A percentile compares a stretch with the other conserved stretches of the same genome.
These are phyloP conservation scores for Erethizon dorsatum DNA, from an alignment of 2,797 vertebrate genomes.

Conservation along the genomic window DNA sequence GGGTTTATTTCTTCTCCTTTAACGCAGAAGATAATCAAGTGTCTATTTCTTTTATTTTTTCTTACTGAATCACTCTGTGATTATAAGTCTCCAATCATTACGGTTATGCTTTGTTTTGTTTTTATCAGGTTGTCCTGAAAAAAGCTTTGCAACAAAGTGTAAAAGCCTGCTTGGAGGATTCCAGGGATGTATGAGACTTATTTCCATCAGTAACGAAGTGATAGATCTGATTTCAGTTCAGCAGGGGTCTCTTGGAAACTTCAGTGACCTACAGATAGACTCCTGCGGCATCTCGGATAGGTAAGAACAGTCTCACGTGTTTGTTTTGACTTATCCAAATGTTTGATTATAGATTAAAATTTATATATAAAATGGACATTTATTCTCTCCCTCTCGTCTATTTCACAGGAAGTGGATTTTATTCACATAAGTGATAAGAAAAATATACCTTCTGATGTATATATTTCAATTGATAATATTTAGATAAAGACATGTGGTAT, in stretches of 20 bases:
- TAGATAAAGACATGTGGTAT: background rate
- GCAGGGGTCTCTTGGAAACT: slow-evolving; percentile 93
- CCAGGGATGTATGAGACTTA: slow-evolving; percentile 95
- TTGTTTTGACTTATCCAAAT: background rate
- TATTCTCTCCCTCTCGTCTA: background rate
- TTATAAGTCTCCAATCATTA: background rate
- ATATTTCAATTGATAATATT: background rate
- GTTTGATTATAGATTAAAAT: background rate
- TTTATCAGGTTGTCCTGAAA: slow-evolving; percentile 93
- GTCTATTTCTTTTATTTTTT: slow-evolving; percentile 3
- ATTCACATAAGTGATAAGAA: slow-evolving; percentile 11
- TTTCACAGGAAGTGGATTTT: background rate
- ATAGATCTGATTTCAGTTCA: slow-evolving; percentile 95
- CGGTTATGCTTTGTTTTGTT: background rate
- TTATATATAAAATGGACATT: background rate
- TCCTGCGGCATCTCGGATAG: slow-evolving; percentile 96
- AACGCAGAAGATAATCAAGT: slow-evolving; percentile 34
- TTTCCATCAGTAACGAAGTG: slow-evolving; percentile 89
- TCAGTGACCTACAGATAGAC: slow-evolving; percentile 95
- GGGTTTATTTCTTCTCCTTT: background rate
- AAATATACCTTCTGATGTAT: background rate
- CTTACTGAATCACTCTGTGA: background rate
- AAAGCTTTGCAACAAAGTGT: slow-evolving; percentile 89
- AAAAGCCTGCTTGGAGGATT: slow-evolving; percentile 91
- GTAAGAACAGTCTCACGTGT: slow-evolving; percentile 87